Conservation (phyloP, 2,797 vertebrate species). For the Microctenopoma lineatum region DNA sequence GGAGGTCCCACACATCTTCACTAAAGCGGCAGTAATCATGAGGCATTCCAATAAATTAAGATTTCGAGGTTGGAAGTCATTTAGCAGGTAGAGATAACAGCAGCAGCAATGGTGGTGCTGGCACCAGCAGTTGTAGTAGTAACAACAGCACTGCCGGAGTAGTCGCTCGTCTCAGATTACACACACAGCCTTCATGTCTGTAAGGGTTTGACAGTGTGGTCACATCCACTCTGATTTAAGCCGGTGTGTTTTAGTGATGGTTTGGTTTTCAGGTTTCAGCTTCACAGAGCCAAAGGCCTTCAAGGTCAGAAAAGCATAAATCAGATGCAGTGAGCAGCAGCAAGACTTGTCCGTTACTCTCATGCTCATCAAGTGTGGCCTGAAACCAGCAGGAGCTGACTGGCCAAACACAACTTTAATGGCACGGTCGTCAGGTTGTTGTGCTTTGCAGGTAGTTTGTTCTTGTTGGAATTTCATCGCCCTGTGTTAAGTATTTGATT, state of each 20-base stretch:
- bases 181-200: background rate
- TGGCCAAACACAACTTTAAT: constrained; percentile 18
- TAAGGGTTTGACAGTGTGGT: constrained; percentile 12
- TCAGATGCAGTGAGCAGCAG: constrained; percentile 25
- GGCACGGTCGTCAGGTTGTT: constrained; percentile 34
- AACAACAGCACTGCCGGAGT: background rate
- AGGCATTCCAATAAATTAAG: background rate
- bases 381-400: constrained; percentile 6
- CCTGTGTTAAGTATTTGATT: constrained; percentile 15
- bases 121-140: background rate
- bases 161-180: background rate
- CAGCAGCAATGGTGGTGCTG: background rate
- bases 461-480: constrained; percentile 31
- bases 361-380: constrained; percentile 26
- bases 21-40: constrained; percentile 12
- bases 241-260: constrained; percentile 24
- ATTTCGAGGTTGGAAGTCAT: background rate
- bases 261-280: constrained; percentile 32
- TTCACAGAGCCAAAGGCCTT: constrained; percentile 16
- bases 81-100: background rate
- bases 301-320: constrained; percentile 47
- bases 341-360: constrained; percentile 28
- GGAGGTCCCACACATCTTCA: constrained; percentile 4
- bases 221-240: background rate
- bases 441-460: constrained; percentile 53